Evolutionary conservation across 2,113 vertebrate genomes (phyloP).

Genomic region (Ciconia boyciana): DNA sequence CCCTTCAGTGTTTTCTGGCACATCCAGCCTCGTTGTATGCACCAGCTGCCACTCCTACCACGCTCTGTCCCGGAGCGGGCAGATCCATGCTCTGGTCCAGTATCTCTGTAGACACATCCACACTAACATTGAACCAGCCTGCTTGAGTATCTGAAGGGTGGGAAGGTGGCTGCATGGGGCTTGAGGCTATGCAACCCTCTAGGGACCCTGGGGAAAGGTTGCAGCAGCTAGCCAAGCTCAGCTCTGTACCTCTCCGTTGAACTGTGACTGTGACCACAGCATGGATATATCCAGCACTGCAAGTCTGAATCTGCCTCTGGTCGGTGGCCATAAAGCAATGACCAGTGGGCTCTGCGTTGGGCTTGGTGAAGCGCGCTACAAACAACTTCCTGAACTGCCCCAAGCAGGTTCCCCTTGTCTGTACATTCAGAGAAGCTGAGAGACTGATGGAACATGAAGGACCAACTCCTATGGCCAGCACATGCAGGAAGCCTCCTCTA

Average conservation of each 20-base stretch:
- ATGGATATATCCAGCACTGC: not conserved
- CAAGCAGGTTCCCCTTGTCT: not conserved
- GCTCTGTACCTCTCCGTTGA: not conserved
- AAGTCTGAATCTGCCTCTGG: not conserved
- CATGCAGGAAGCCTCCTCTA: not conserved
- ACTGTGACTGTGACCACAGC: not conserved
- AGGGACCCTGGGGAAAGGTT: not conserved
- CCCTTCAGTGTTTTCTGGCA: not conserved
- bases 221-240: not conserved
- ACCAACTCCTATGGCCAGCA: not conserved
- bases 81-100: not conserved
- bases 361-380: not conserved
- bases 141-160: not conserved
- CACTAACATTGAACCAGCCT: not conserved
- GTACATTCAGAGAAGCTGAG: not conserved
- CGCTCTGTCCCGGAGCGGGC: rapidly evolving
- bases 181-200: not conserved
- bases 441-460: not conserved
- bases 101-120: not conserved
- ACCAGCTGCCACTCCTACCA: not conserved
- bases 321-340: not conserved
- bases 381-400: not conserved
- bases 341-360: rapidly evolving
- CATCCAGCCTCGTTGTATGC: rapidly evolving
- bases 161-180: not conserved